These are phyloP conservation scores for Diplazon laetatorius DNA, from an alignment of 2,888 invertebrate species.

Conservation along the genomic window DNA sequence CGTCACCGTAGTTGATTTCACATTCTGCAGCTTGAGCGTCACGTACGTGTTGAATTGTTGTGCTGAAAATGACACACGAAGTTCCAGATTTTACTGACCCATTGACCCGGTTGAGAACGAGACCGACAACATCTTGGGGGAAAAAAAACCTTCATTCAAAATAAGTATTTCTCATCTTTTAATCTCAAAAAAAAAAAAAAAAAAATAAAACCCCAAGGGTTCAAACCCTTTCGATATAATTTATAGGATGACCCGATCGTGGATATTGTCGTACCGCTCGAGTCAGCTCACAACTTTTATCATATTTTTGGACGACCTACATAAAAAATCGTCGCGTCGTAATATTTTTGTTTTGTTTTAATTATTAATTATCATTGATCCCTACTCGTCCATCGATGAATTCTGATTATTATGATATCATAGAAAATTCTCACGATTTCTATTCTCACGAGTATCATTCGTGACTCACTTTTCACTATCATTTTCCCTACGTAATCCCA, in stretches of 20 bases:
- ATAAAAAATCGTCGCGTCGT: slow-evolving; percentile 15
- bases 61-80: slow-evolving; percentile 84
- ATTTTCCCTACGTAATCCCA: background rate
- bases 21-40: slow-evolving; percentile 98
- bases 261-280: background rate
- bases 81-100: slow-evolving; percentile 45
- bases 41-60: slow-evolving; percentile 98
- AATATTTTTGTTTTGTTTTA: no score
- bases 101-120: slow-evolving; percentile 20
- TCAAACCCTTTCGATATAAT: slow-evolving; percentile 39
- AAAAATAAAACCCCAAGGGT: slow-evolving; percentile 47
- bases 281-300: background rate
- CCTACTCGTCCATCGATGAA: background rate
- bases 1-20: slow-evolving; percentile 98
- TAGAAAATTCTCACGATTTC: slow-evolving; percentile 22
- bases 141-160: no score
- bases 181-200: background rate
- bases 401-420: background rate
- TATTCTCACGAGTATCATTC: slow-evolving; percentile 36
- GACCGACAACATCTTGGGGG: slow-evolving; percentile 7
- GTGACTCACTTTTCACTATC: background rate
- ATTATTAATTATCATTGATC: no score
- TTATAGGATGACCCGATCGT: slow-evolving; percentile 46
- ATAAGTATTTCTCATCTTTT: no score
- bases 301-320: slow-evolving; percentile 58